phyloP scores from a whole-genome alignment of 2,888 invertebrate species.

The Xestia c-nigrum region DNA sequence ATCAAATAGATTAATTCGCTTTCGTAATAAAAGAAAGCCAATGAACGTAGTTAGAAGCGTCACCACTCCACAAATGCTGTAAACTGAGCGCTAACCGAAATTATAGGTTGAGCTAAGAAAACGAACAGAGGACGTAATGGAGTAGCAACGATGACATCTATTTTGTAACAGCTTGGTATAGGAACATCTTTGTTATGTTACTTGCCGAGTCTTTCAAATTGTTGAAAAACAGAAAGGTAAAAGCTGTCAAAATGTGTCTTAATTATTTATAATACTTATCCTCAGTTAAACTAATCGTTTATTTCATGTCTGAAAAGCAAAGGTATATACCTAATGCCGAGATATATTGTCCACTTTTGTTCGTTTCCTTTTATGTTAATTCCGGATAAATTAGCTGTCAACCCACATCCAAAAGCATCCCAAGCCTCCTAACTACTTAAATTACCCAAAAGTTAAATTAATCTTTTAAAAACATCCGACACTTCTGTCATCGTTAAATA shows the following conservation, averaged over 20 bases:
- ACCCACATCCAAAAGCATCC: constrained; percentile 1
- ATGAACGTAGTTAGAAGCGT: constrained; percentile 82
- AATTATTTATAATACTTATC: neutral
- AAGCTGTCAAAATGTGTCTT: neutral
- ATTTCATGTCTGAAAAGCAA: neutral
- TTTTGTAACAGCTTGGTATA: neutral
- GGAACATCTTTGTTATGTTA: neutral
- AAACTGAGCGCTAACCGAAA: constrained; percentile 85
- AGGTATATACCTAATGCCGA: neutral
- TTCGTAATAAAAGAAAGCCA: constrained; percentile 77
- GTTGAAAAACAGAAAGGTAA: neutral
- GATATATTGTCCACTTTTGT: neutral
- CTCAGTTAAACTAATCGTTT: neutral
- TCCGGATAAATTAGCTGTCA: constrained; percentile 5
- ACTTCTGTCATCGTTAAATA: constrained; percentile 5
- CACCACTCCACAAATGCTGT: constrained; percentile 83
- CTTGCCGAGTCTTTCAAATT: neutral
- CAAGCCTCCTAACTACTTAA: neutral
- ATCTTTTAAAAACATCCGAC: constrained; percentile 15
- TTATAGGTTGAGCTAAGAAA: constrained; percentile 82
- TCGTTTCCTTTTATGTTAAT: constrained; percentile 10
- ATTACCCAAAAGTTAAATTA: constrained; percentile 3
- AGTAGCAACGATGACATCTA: constrained; percentile 63
- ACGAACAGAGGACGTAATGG: constrained; percentile 75
- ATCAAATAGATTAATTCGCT: constrained; percentile 73